Conservation (phyloP, 1,140 invertebrate species). For the Polypedilum pembai region DNA sequence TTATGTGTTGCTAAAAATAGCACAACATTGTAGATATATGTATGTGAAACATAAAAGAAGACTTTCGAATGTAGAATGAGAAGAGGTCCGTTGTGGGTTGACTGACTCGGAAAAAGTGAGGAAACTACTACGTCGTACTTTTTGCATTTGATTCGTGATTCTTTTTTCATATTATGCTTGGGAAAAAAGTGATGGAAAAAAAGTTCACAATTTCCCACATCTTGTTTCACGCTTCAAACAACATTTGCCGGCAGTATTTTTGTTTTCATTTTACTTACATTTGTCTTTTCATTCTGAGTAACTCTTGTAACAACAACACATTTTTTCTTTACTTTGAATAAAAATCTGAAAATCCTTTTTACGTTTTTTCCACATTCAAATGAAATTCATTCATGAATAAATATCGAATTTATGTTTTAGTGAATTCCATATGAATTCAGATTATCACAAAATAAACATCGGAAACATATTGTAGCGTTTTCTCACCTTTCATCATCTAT, state of each 20-base stretch:
- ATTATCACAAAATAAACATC: too few species aligned
- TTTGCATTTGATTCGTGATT: background rate
- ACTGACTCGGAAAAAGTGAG: background rate
- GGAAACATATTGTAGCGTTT: too few species aligned
- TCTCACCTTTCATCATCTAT: too few species aligned
- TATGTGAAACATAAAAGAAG: background rate
- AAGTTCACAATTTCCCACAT: background rate
- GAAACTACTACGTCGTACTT: constrained; percentile 1
- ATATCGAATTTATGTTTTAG: too few species aligned
- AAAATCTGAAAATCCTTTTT: background rate
- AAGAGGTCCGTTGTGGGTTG: background rate
- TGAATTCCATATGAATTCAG: too few species aligned
- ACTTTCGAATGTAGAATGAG: background rate
- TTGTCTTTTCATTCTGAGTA: background rate
- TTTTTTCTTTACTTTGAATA: too few species aligned
- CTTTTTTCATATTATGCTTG: background rate
- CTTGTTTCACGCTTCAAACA: constrained; percentile 1
- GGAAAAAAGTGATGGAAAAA: background rate
- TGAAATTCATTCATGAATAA: background rate
- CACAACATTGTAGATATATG: background rate
- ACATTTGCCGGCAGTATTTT: background rate
- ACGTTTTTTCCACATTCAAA: background rate
- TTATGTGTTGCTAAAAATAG: constrained; percentile 11
- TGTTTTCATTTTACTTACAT: background rate
- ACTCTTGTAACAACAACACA: too few species aligned